Conservation (phyloP, 2,888 invertebrate species). For the Phalangium opilio region DNA sequence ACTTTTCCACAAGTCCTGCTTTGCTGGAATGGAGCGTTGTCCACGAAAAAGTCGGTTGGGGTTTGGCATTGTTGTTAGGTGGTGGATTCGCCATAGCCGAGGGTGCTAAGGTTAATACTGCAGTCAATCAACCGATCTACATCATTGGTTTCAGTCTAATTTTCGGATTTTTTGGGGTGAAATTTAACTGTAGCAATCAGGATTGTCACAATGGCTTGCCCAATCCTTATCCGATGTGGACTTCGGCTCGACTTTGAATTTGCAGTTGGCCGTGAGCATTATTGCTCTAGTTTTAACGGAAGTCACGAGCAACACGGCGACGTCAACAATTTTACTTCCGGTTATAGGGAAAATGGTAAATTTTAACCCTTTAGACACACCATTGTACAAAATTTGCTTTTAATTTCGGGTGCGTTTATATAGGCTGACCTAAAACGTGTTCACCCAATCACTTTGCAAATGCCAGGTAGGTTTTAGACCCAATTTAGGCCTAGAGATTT, state of each 20-base stretch:
- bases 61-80: conserved; percentile 65
- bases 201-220: conserved; percentile 60
- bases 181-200: conserved; percentile 37
- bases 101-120: conserved; percentile 26
- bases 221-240: conserved; percentile 48
- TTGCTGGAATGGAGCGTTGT: conserved; percentile 63
- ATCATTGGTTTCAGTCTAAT: too few species aligned
- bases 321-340: conserved; percentile 70
- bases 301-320: conserved; percentile 76
- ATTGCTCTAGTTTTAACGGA: conserved; percentile 69
- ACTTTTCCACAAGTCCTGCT: conserved; percentile 40
- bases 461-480: background rate
- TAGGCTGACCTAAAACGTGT: background rate
- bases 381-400: background rate
- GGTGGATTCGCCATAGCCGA: conserved; percentile 33
- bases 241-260: conserved; percentile 44
- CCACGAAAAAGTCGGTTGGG: conserved; percentile 76
- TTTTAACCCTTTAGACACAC: background rate
- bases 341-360: conserved; percentile 50
- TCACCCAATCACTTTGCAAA: background rate
- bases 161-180: too few species aligned
- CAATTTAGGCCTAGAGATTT: background rate
- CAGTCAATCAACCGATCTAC: background rate
- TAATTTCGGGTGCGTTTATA: background rate
- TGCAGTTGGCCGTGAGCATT: conserved; percentile 57